Conservation (phyloP, 2,888 invertebrate genomes). For the Panorpa germanica region DNA sequence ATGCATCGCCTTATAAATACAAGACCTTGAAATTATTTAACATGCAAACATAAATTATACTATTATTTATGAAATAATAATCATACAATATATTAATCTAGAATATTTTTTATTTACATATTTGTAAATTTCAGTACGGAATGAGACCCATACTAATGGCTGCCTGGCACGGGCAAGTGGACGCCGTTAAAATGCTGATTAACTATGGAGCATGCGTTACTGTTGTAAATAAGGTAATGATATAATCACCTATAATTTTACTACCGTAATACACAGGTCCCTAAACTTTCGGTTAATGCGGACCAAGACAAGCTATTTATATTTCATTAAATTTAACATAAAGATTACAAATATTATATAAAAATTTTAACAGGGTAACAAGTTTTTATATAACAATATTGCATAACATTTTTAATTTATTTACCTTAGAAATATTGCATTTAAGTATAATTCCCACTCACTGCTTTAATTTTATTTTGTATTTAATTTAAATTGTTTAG, state of each 20-base stretch:
- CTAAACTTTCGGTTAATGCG: no score
- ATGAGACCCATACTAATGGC: conserved; percentile 58
- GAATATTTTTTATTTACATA: not conserved
- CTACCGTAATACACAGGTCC: no score
- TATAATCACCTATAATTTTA: not conserved
- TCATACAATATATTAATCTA: not conserved
- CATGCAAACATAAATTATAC: not conserved
- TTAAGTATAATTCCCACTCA: no score
- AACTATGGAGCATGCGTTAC: conserved; percentile 48
- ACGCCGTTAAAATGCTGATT: conserved; percentile 48
- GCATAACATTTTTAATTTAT: no score
- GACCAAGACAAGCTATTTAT: no score
- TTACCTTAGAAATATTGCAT: no score
- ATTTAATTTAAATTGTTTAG: no score
- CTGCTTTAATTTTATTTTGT: no score
- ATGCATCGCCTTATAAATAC: no score
- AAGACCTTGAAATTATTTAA: not conserved
- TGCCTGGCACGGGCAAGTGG: conserved; percentile 51
- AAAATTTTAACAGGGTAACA: not conserved
- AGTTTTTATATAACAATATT: not conserved
- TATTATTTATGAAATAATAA: not conserved
- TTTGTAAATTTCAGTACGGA: conserved; percentile 34
- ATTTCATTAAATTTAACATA: no score
- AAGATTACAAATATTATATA: not conserved
- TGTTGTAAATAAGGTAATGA: conserved; percentile 52